These are phyloP conservation scores for Tenebrosternarchus preto DNA, from an alignment of 2,113 vertebrate species.

Conservation along the genomic window DNA sequence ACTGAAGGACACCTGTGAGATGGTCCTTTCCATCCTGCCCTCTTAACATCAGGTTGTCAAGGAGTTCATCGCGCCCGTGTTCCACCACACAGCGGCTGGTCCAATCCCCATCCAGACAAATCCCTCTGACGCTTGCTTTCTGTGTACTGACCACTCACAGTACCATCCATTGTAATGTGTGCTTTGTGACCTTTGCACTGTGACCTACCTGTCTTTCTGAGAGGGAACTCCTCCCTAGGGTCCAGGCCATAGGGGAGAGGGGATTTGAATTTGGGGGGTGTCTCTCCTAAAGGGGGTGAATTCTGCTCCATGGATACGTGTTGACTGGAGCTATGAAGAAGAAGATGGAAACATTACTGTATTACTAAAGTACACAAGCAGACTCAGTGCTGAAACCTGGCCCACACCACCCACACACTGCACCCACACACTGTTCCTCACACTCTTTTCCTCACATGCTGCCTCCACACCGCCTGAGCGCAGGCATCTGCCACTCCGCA, in stretches of 20 bases:
- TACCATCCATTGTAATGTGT: conserved; percentile 21
- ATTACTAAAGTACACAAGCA: background rate
- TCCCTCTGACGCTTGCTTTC: background rate
- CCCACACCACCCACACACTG: no score
- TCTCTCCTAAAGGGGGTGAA: conserved; percentile 83
- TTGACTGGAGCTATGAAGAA: conserved; percentile 77
- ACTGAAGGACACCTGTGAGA: conserved; percentile 6
- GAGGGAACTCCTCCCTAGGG: conserved; percentile 84
- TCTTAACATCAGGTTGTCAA: no score
- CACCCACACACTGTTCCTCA: no score
- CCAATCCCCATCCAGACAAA: background rate
- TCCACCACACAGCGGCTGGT: background rate
- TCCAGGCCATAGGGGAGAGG: conserved; percentile 81
- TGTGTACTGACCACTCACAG: conserved; percentile 25
- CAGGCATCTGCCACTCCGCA: background rate
- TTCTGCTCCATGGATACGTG: conserved; percentile 85
- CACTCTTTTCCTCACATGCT: no score
- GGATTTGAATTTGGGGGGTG: conserved; percentile 83
- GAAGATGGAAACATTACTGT: background rate
- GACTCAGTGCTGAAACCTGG: no score
- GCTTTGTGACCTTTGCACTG: conserved; percentile 41
- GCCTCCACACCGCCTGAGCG: no score
- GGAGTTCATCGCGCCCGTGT: background rate
- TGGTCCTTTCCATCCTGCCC: background rate
- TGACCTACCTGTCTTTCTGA: conserved; percentile 86